Conservation (phyloP, 2,797 vertebrate genomes). For the Amblyraja radiata region DNA sequence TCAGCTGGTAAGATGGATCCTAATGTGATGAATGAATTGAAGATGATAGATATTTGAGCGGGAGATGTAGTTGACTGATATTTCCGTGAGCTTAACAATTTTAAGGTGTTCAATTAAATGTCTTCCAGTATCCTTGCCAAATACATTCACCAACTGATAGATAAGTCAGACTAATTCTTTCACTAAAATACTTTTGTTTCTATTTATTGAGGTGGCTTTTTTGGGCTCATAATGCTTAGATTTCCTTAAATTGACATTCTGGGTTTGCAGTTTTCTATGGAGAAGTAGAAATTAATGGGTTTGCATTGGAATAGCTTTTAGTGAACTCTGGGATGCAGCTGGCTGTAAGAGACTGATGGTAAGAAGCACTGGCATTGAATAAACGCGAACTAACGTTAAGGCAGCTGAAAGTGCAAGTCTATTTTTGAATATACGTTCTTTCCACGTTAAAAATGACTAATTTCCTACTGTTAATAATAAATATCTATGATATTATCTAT, state of each 20-base stretch:
- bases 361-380: background rate
- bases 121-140: background rate
- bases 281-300: background rate
- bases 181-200: background rate
- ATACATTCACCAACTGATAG: background rate
- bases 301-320: background rate
- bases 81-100: background rate
- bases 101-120: background rate
- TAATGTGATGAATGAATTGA: background rate
- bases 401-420: background rate
- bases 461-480: too few species aligned
- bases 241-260: background rate
- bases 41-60: background rate
- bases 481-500: too few species aligned
- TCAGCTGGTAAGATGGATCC: conserved; percentile 69
- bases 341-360: background rate
- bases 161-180: background rate
- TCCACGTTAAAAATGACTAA: too few species aligned
- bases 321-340: background rate
- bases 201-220: background rate
- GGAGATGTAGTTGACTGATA: background rate
- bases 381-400: background rate
- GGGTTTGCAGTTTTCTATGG: background rate
- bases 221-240: background rate
- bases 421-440: background rate